Evolutionary conservation across 37 sponge, comb jelly and placozoan genomes (phyloP).

Genomic region (Oscarella lobularis): DNA sequence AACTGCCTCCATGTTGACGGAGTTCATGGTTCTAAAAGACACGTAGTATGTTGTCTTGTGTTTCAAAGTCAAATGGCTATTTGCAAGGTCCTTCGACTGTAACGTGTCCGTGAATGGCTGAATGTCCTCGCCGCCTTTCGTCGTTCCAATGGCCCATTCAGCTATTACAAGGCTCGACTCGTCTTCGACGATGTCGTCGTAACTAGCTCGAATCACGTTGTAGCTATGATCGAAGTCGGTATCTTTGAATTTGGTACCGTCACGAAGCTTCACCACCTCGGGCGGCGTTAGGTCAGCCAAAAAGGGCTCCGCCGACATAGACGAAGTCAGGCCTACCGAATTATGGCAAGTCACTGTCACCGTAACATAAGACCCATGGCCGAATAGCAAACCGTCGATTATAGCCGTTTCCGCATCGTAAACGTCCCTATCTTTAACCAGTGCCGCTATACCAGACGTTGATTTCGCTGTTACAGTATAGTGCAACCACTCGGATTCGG

Average conservation of each 20-base stretch:
- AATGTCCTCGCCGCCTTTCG: neutral
- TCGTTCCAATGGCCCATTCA: neutral
- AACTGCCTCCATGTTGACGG: neutral
- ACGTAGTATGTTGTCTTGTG: neutral
- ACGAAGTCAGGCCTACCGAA: neutral
- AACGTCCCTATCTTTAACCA: neutral
- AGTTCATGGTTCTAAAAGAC: neutral
- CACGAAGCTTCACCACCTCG: neutral
- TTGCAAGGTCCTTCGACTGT: neutral
- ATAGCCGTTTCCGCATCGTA: neutral
- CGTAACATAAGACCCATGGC: neutral
- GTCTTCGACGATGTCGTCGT: neutral
- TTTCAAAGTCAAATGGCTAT: neutral
- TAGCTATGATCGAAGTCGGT: neutral
- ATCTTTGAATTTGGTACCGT: neutral
- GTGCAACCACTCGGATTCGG: neutral
- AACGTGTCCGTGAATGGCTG: neutral
- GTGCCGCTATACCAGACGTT: neutral
- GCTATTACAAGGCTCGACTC: neutral
- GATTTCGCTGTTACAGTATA: neutral
- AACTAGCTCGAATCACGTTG: neutral
- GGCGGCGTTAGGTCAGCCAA: neutral
- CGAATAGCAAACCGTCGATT: neutral
- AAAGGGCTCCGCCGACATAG: conserved; percentile 3
- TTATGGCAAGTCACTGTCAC: neutral